Base-by-base conservation (phyloP, 2,888 invertebrate genomes). In the Stomorhina lunata region DNA sequence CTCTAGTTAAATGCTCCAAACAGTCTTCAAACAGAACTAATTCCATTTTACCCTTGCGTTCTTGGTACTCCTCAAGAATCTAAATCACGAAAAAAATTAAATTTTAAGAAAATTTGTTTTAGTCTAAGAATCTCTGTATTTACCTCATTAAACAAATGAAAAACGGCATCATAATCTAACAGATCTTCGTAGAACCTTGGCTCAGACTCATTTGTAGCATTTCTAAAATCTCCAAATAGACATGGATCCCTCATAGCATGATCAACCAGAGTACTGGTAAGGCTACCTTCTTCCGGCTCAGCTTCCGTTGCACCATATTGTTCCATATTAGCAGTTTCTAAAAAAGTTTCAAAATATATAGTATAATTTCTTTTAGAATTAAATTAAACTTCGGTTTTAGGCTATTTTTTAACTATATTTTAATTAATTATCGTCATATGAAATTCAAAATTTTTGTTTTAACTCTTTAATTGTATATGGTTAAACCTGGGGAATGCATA, bases 21-120 rank as follows among this genome's bases (percentile, higher is more conserved):
- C 97, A 98, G 88, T 98, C 97, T 88, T 98, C 96, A 89, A 98
- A 98, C 25, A 98, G 92, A 0, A 98, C 97, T 84, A 98, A 93
- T 25, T 94, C 94, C 92, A 98, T 92, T 87, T 95, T 95, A 79
- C 92, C 92, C 63, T 93, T 92, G 25, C 93, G 93, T 85, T 97
- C 97, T 88, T 96, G 96, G 91, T 95, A 97, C 85, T 97, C 96
- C 85, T 96, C 96, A 50, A 97, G 90, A 84, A 98, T 96, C 95
- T 96, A 86, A n/a, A n/a, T n/a, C n/a, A n/a, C n/a, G 2, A 22
- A 63, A 45, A 27, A 37, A 66, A 12, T 17, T 20, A 6, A 32
- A 29, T 0, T 40, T 25, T n/a, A 27, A n/a, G n/a, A n/a, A n/a
- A n/a, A n/a, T n/a, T n/a, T n/a, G n/a, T n/a, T n/a, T n/a, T 6